Evolutionary conservation across 2,113 vertebrate species (phyloP).

Genomic region (Argyrosomus japonicus): DNA sequence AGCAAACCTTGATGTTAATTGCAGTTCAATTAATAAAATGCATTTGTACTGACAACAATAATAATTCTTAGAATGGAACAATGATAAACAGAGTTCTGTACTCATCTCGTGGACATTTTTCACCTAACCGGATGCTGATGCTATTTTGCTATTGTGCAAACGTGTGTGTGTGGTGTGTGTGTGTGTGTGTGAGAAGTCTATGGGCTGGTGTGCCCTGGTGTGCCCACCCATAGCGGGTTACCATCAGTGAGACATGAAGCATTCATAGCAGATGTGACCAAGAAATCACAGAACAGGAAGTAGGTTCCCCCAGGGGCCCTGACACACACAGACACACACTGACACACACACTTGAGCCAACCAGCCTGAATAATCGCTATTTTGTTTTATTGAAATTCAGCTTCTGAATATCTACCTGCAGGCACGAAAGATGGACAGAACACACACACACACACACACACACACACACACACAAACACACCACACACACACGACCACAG

Average conservation of each 20-base stretch:
- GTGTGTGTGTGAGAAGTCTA: background rate
- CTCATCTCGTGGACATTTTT: background rate
- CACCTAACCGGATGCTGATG: constrained; percentile 16
- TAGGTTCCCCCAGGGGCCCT: constrained; percentile 57
- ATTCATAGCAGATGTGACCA: constrained; percentile 90
- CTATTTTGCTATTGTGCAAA: background rate
- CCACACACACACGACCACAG: constrained; percentile 45
- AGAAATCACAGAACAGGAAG: constrained; percentile 85
- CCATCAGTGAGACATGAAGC: constrained; percentile 90
- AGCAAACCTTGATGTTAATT: background rate
- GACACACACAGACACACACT: constrained; percentile 22
- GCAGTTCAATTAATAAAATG: constrained; percentile 21
- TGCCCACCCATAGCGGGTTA: constrained; percentile 82
- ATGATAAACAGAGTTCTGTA: constrained; percentile 7
- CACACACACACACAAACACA: constrained; percentile 53
- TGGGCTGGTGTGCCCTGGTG: too few relatives aligned
- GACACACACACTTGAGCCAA: constrained; percentile 62
- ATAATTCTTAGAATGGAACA: background rate
- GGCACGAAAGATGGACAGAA: constrained; percentile 61
- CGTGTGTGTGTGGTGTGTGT: constrained; percentile 7
- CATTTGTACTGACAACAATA: constrained; percentile 8
- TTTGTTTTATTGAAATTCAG: constrained; percentile 87
- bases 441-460: constrained; percentile 53
- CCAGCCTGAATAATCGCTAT: constrained; percentile 83
- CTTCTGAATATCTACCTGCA: constrained; percentile 63